Conservation (phyloP, 2,113 vertebrate genomes). For the Mobula hypostoma region DNA sequence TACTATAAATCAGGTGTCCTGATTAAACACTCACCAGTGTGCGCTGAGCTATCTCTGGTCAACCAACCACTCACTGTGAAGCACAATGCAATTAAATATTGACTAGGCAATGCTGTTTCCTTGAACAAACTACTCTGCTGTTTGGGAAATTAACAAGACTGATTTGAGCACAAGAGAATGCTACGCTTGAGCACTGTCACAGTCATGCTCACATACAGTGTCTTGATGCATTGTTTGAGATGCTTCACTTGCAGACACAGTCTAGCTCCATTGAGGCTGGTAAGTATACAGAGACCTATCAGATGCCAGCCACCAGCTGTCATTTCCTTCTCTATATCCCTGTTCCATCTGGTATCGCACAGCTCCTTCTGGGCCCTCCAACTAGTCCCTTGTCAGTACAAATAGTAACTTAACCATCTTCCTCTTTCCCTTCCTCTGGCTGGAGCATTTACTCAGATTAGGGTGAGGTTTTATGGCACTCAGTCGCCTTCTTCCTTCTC, state of each 20-base stretch:
- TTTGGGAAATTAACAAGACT: not conserved
- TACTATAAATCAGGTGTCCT: slow-evolving; percentile 16
- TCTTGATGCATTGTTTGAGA: not conserved
- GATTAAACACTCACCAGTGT: slow-evolving; percentile 32
- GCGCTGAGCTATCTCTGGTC: slow-evolving; percentile 28
- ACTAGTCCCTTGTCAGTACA: not conserved
- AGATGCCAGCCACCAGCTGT: slow-evolving; percentile 4
- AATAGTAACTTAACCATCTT: not conserved
- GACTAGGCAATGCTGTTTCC: not conserved
- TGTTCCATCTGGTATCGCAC: not conserved
- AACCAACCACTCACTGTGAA: not conserved
- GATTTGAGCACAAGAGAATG: no score
- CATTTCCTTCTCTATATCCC: not conserved
- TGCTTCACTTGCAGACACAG: not conserved
- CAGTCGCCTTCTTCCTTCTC: not conserved
- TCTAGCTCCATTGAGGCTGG: not conserved
- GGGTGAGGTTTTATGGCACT: not conserved
- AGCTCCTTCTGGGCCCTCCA: not conserved
- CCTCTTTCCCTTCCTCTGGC: not conserved
- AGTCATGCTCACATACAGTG: not conserved
- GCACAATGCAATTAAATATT: slow-evolving; percentile 33
- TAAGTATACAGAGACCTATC: not conserved
- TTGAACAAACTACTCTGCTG: not conserved
- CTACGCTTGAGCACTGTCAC: not conserved
- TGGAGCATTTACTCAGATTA: not conserved